Base-by-base conservation (phyloP, 1,140 invertebrate species). In the Phocides pigmalion region DNA sequence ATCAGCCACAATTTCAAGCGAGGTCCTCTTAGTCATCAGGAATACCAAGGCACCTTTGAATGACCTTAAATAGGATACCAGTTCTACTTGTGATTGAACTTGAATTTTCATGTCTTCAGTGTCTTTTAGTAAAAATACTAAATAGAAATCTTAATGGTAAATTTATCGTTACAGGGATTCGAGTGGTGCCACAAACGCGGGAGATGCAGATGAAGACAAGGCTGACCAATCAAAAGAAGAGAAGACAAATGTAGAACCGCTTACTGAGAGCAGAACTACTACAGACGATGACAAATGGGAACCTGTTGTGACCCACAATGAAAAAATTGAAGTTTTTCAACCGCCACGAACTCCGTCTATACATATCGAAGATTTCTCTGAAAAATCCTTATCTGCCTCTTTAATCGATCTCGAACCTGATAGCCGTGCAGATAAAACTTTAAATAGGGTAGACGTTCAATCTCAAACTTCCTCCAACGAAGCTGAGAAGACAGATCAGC, bases 341-440 rank as follows among this genome's bases (percentile, higher is more conserved):
- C 71, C 73, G 1, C 76, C 83, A 9, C 76, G 81, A 0, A 87
- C 86, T 6, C 87, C 86, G 11, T 89, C 89, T 3, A 79, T 89
- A 11, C 76, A 73, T 16, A 66, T 89, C 20, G 85, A 89, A 62
- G 84, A 89, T 54, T 70, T 71, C 8, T 88, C 79, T 1, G 81
- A 82, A 50, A 78, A 74, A 17, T 76, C 79, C 1, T 72, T 51
- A 42, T 22, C 15, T 76, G 70, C 3, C 41, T 67, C 9, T 17
- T 46, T 44, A 66, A 56, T 67, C 35, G 19, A 66, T 20, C 14
- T 61, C 47, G 53, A 70, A 19, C 25, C 32, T 1, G 63, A 63
- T 1, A 16, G 64, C 4, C 14, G 20, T 15, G 37, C 59, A 12
- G 11, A 44, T 1, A 61, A 47, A 0, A 35, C 8, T 0, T n/a